Conservation (phyloP, 2,113 vertebrate species). For the Passer montanus region DNA sequence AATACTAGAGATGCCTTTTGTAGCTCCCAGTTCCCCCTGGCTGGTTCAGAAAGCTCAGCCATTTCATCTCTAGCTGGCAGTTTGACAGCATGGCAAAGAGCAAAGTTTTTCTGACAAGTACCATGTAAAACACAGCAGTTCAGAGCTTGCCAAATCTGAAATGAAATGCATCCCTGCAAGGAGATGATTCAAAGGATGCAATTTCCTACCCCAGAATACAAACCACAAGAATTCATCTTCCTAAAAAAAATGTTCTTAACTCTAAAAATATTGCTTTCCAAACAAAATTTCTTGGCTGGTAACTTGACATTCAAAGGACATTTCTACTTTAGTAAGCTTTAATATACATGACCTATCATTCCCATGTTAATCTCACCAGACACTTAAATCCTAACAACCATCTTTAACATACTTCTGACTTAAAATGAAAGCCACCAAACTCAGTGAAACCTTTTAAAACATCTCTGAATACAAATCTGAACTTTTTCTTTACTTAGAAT, state of each 20-base stretch:
- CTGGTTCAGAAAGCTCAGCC: background rate
- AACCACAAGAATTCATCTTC: background rate
- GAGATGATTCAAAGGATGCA: background rate
- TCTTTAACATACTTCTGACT: background rate
- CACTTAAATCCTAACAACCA: background rate
- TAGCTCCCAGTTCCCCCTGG: background rate
- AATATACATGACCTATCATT: background rate
- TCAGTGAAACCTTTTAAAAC: background rate
- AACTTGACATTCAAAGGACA: background rate
- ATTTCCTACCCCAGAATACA: background rate
- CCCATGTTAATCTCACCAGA: background rate
- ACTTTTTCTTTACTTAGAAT: background rate
- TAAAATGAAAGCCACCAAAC: background rate
- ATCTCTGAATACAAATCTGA: background rate
- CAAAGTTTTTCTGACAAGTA: background rate
- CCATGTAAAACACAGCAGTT: background rate
- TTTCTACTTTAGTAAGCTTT: background rate
- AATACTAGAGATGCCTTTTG: background rate
- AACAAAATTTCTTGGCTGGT: background rate
- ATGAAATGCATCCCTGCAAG: background rate
- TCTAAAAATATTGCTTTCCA: background rate
- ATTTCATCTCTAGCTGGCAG: background rate
- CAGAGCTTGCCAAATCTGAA: background rate
- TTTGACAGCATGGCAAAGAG: background rate
- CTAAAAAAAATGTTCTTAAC: background rate